phyloP scores from a whole-genome alignment of 2,888 invertebrate genomes.

The Lasioglossum morio region DNA sequence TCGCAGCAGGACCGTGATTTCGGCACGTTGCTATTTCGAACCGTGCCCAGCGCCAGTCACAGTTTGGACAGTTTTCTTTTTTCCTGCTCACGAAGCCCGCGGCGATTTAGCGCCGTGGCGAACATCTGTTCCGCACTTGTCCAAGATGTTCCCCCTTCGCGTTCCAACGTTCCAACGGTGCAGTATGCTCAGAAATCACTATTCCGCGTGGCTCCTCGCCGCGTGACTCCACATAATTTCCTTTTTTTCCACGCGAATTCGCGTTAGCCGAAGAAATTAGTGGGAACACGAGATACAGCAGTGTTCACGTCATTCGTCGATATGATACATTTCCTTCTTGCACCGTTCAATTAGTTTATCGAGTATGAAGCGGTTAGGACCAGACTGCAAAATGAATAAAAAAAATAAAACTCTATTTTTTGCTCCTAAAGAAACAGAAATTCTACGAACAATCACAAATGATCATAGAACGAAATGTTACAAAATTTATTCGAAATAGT shows the following conservation, averaged over 20 bases:
- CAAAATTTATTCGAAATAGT: too few relatives aligned
- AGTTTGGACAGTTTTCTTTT: conserved; percentile 25
- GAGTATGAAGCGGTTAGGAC: not conserved
- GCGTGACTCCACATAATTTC: conserved; percentile 40
- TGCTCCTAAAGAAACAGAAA: too few relatives aligned
- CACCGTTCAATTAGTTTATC: not conserved
- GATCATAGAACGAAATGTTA: too few relatives aligned
- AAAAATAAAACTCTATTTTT: too few relatives aligned
- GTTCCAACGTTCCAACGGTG: conserved; percentile 3
- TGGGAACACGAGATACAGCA: not conserved
- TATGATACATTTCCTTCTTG: not conserved
- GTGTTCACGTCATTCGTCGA: not conserved
- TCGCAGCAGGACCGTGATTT: conserved; percentile 46
- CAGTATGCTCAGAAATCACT: conserved; percentile 15
- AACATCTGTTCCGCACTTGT: conserved; percentile 55
- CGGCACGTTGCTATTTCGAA: conserved; percentile 44
- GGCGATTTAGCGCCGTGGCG: conserved; percentile 1
- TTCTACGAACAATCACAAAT: too few relatives aligned
- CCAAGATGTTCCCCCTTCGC: conserved; percentile 22
- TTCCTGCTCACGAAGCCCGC: not conserved
- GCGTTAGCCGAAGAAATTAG: not conserved
- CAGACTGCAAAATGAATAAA: not conserved
- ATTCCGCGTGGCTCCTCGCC: not conserved
- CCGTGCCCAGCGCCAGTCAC: conserved; percentile 3
- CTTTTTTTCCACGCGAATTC: conserved; percentile 23